Conservation (phyloP, 2,113 vertebrate species). For the Reinhardtius hippoglossoides region DNA sequence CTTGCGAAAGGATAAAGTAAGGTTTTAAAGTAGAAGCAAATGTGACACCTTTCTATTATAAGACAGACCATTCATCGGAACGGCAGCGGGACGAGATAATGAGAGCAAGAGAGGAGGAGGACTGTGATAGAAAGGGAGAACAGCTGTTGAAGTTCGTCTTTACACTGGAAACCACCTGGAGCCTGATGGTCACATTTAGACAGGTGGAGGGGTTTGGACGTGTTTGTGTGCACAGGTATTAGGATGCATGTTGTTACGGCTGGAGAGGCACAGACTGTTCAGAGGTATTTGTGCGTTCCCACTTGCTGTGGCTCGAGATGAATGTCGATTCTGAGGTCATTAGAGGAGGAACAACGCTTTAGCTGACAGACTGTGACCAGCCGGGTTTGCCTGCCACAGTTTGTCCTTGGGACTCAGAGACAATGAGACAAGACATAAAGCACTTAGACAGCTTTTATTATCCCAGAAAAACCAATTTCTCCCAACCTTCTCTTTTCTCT, state of each 20-base stretch:
- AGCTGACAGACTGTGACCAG: slow-evolving; percentile 63
- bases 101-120: slow-evolving; percentile 5
- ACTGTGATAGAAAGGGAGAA: slow-evolving; percentile 39
- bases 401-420: slow-evolving; percentile 60
- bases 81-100: background rate
- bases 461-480: slow-evolving; percentile 16
- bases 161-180: slow-evolving; percentile 47
- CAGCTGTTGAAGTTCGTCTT: slow-evolving; percentile 55
- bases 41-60: background rate
- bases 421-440: slow-evolving; percentile 46
- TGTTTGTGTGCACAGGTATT: slow-evolving; percentile 17
- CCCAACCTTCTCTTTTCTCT: background rate
- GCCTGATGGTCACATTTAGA: slow-evolving; percentile 41
- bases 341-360: slow-evolving; percentile 44
- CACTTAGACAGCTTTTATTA: slow-evolving; percentile 16
- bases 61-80: background rate
- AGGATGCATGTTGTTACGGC: slow-evolving; percentile 23
- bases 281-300: slow-evolving; percentile 11
- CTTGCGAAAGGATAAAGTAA: background rate
- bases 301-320: slow-evolving; percentile 39
- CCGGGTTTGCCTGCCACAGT: slow-evolving; percentile 20
- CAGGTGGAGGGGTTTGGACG: background rate
- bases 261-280: slow-evolving; percentile 9
- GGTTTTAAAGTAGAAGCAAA: background rate
- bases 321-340: slow-evolving; percentile 53